Evolutionary conservation across 2,888 invertebrate genomes (phyloP).

Genomic region (Kuschelorhynchus macadamiae): DNA sequence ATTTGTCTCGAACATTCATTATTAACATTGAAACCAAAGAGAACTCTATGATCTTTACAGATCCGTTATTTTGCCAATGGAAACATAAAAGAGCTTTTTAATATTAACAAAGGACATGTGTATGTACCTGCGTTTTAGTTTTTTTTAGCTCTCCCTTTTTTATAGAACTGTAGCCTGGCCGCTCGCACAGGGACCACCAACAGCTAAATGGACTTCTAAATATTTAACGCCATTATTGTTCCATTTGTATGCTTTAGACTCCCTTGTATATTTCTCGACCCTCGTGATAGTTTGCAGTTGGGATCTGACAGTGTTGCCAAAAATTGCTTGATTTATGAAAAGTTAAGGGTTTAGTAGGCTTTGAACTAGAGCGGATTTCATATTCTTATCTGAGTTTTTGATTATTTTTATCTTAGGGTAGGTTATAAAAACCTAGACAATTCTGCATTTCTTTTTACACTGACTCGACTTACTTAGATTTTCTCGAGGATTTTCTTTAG

Average conservation of each 20-base stretch:
- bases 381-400: no score
- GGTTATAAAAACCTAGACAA: no score
- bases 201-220: conserved; percentile 46
- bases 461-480: no score
- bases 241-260: conserved; percentile 42
- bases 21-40: neutral
- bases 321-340: no score
- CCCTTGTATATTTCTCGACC: conserved; percentile 23
- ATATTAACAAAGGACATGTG: conserved; percentile 11
- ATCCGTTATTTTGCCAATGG: conserved; percentile 4
- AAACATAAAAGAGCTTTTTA: conserved; percentile 19
- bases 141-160: conserved; percentile 24
- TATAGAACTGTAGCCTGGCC: conserved; percentile 10
- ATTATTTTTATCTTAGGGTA: no score
- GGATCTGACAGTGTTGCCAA: conserved; percentile 28
- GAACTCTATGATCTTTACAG: conserved; percentile 13
- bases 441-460: no score
- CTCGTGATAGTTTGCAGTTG: conserved; percentile 8
- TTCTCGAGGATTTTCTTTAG: no score
- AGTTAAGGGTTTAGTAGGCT: no score
- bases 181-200: conserved; percentile 35
- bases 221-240: conserved; percentile 49
- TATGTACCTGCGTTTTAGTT: conserved; percentile 25
- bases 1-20: neutral
- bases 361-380: no score